Conservation (phyloP, 2,888 invertebrate genomes). For the Lomographa bimaculata region DNA sequence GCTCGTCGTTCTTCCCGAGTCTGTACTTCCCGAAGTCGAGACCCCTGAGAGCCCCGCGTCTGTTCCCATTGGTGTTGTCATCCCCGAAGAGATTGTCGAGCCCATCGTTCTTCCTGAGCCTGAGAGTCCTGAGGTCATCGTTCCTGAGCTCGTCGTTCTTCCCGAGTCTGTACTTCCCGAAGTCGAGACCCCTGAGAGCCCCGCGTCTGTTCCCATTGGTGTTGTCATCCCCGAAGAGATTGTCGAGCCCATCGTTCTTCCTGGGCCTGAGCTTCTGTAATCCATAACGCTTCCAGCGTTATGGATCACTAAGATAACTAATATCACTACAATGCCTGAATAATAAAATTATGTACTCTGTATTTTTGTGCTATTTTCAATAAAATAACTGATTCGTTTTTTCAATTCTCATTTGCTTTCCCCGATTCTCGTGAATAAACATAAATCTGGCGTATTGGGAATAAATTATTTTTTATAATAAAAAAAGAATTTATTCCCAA, state of each 20-base stretch:
- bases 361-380: constrained; percentile 3
- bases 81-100: constrained; percentile 4
- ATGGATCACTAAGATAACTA: constrained; percentile 20
- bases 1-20: constrained; percentile 4
- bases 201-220: not conserved
- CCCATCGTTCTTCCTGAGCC: not conserved
- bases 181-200: constrained; percentile 1
- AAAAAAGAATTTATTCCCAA: no score
- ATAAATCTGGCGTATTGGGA: no score
- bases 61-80: not conserved
- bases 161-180: constrained; percentile 3
- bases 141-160: constrained; percentile 4
- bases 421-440: no score
- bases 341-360: no score
- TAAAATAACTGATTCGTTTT: no score
- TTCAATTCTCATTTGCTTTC: no score
- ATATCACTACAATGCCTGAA: no score
- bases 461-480: no score
- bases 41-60: constrained; percentile 2
- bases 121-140: not conserved
- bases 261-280: not conserved
- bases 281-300: constrained; percentile 9
- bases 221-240: constrained; percentile 4
- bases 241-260: not conserved
- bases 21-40: constrained; percentile 1